Conservation (phyloP, 2,113 vertebrate genomes). For the Cardinalis cardinalis region DNA sequence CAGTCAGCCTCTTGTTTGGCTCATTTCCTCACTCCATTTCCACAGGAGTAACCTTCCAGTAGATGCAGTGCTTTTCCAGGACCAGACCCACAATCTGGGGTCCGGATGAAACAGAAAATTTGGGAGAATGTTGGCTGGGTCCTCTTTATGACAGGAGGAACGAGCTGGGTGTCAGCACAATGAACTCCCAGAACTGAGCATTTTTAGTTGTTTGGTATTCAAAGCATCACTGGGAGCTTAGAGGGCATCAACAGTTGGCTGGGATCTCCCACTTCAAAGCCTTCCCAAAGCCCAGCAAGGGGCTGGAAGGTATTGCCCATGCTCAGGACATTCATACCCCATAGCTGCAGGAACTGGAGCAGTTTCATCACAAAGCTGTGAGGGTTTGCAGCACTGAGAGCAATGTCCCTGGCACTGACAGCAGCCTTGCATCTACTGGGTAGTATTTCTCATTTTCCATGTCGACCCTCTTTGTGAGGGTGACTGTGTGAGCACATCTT, state of each 20-base stretch:
- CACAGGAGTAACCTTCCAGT: not conserved
- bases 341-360: not conserved
- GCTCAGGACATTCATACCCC: fast-evolving
- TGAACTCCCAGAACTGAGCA: fast-evolving
- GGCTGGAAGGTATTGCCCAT: fast-evolving
- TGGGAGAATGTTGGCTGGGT: not conserved
- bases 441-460: not conserved
- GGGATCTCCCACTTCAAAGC: not conserved
- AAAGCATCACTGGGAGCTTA: not conserved
- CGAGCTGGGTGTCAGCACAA: fast-evolving
- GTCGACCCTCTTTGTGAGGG: not conserved
- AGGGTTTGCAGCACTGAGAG: not conserved
- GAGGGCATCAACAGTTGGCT: not conserved
- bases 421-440: not conserved
- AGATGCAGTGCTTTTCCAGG: not conserved
- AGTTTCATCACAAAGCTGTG: not conserved
- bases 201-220: not conserved
- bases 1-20: not conserved
- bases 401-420: not conserved
- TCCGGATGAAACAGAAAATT: not conserved
- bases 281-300: not conserved
- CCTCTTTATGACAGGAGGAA: not conserved
- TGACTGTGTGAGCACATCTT: not conserved
- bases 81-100: not conserved
- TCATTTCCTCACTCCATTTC: not conserved